Base-by-base conservation (phyloP, 2,888 invertebrate species). In the Argyra leucocephala region DNA sequence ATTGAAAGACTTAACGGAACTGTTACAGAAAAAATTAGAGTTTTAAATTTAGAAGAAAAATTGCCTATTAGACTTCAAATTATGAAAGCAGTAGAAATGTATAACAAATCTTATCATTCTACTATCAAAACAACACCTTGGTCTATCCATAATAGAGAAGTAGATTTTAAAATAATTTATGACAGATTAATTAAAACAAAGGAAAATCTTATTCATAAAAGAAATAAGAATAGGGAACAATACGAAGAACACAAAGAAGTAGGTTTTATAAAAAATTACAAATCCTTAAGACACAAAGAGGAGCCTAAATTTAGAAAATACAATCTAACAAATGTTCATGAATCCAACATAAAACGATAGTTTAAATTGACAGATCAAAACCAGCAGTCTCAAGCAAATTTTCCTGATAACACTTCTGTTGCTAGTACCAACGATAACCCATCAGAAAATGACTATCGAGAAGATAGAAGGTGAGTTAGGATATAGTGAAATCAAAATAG, bases 291-390 rank as follows among this genome's bases (percentile, higher is more conserved):
- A 15, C 65, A 66, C 26, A 66, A 66, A 23, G 63, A 63, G 23
- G 63, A 63, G 23, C 31, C 62, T 15, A 57, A 64, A 63, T 67
- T 63, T 61, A 63, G 65, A 61, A 65, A 65, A 65, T 61, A 63
- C 57, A 57, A 48, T 21, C 22, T 65, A 57, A 9, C 37, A 60
- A 61, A 26, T 37, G n/a, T 63, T 22, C 65, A 65, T 26, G 66
- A 62, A 62, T 65, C 22, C 21, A 65, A 65, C 15, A 64, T 64
- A 57, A 66, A 62, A 62, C 15, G 58, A 24, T 57, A 22, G 22
- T 62, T 62, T 23, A 62, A 61, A 62, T 66, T 62, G 61, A 58
- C 58, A 59, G 58, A 9, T 48, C 15, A 58, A 23, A 23, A 1
- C n/a, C n/a, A n/a, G n/a, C n/a, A n/a, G n/a, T n/a, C n/a, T n/a